Evolutionary conservation across 2,888 invertebrate species (phyloP), one percentile per base, ranked within the genome.

Genomic region (Automeris io): DNA sequence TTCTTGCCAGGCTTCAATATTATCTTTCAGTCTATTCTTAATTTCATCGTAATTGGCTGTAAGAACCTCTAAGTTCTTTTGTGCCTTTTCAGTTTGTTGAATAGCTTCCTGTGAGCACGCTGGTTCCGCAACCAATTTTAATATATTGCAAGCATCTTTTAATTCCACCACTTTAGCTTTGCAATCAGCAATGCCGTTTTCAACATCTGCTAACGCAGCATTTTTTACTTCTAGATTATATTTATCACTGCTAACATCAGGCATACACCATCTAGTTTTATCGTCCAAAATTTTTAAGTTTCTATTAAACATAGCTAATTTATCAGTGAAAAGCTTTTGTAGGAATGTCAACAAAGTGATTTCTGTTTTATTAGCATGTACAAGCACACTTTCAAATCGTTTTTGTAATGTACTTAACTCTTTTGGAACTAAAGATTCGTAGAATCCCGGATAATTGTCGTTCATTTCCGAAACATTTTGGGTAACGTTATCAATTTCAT

Each of bases 191-290:
- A 95, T 89, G 13, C 92, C 92, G 45, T 88, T 88, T 66, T 92
- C 90, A 2, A 95, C 92, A 46, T 96, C 95, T 41, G 87, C 83
- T 22, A 97, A 70, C 0, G 95, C 93, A 1, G 93, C 91, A 56
- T 93, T 89, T 78, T 98, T 98, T 0, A 96, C 95, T 85, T 97
- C 96, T 18, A 97, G 88, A 65, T 96, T 96, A 68, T 97, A 97
- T 68, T 93, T 93, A 63, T 98, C 97, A 60, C 95, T 96, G 21
- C 92, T 91, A 1, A 93, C 90, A 63, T 97, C 97, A 0, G 96
- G 95, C 59, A 92, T 90, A 69, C 97, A 98, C 96, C 97, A 97
- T 8, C 91, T 88, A 1, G 96, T 91, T 74, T 97, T 97, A 62
- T 98, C 97, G 46, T 93, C 92, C 48, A 94, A 91, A 1, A 93